Conservation (phyloP, 2,797 vertebrate genomes). For the Decapterus maruadsi region DNA sequence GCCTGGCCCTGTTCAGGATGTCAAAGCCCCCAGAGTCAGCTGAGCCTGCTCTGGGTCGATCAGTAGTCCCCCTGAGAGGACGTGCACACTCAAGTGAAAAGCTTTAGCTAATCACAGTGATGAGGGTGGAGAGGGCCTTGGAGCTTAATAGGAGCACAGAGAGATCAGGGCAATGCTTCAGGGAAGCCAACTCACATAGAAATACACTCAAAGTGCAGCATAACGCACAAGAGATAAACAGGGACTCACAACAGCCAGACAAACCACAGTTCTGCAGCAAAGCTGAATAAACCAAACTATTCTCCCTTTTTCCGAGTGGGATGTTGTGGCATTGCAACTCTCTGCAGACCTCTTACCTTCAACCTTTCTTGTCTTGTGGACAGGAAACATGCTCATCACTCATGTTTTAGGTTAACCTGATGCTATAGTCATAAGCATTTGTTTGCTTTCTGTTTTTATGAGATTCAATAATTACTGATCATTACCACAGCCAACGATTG, state of each 20-base stretch:
- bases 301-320: slow-evolving; percentile 1
- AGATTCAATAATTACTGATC: neutral
- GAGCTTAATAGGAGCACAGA: slow-evolving; percentile 59
- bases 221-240: slow-evolving; percentile 9
- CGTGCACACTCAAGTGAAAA: slow-evolving; percentile 63
- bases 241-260: slow-evolving; percentile 5
- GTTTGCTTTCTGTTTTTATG: neutral
- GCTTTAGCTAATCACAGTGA: slow-evolving; percentile 72
- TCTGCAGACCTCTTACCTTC: neutral
- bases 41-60: slow-evolving; percentile 57
- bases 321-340: neutral
- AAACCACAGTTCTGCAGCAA: slow-evolving; percentile 18
- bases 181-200: slow-evolving; percentile 38
- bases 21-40: slow-evolving; percentile 26
- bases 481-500: neutral
- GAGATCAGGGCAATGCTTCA: slow-evolving; percentile 58
- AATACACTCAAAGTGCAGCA: slow-evolving; percentile 32
- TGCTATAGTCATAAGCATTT: neutral
- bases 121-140: slow-evolving; percentile 55
- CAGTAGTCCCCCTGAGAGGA: slow-evolving; percentile 53
- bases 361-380: neutral
- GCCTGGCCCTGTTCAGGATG: slow-evolving; percentile 41
- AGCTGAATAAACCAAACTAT: neutral
- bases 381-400: neutral
- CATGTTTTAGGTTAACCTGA: neutral